Conservation (phyloP, 2,888 invertebrate genomes). For the Drosophila setosimentum region DNA sequence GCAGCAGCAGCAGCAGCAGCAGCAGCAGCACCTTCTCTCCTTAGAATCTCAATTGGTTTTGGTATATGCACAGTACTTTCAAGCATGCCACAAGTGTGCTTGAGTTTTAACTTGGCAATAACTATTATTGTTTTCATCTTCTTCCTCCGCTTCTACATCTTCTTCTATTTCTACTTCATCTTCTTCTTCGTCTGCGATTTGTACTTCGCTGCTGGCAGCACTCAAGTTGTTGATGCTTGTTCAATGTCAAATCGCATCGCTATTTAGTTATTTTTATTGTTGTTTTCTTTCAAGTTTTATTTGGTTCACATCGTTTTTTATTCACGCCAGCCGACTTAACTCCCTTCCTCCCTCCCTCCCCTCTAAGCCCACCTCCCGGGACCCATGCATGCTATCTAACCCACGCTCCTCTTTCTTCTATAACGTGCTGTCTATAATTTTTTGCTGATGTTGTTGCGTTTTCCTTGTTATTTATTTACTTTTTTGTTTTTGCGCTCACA, state of each 20-base stretch:
- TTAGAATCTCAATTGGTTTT: conserved; percentile 1
- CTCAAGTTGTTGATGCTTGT: conserved; percentile 20
- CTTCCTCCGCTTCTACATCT: neutral
- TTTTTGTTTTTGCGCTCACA: conserved; percentile 27
- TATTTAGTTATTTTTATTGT: conserved; percentile 17
- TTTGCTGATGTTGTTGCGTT: conserved; percentile 40
- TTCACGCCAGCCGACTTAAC: conserved; percentile 24
- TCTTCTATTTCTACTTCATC: neutral
- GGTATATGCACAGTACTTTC: conserved; percentile 10
- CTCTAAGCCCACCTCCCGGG: too few species aligned
- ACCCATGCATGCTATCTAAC: neutral
- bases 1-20: neutral
- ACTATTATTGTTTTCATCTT: conserved; percentile 12
- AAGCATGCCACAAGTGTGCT: conserved; percentile 31
- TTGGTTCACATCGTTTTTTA: conserved; percentile 51
- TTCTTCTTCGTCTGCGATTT: neutral
- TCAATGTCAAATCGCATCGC: conserved; percentile 47
- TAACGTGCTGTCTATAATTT: conserved; percentile 34
- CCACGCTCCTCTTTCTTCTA: neutral
- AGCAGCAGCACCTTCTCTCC: neutral
- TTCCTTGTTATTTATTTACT: conserved; percentile 17
- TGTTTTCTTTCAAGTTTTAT: conserved; percentile 37
- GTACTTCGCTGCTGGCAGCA: conserved; percentile 10
- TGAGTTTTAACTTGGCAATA: conserved; percentile 3
- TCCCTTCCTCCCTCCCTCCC: too few species aligned